Conservation (phyloP, 2,113 vertebrate species). For the Amia ocellicauda region DNA sequence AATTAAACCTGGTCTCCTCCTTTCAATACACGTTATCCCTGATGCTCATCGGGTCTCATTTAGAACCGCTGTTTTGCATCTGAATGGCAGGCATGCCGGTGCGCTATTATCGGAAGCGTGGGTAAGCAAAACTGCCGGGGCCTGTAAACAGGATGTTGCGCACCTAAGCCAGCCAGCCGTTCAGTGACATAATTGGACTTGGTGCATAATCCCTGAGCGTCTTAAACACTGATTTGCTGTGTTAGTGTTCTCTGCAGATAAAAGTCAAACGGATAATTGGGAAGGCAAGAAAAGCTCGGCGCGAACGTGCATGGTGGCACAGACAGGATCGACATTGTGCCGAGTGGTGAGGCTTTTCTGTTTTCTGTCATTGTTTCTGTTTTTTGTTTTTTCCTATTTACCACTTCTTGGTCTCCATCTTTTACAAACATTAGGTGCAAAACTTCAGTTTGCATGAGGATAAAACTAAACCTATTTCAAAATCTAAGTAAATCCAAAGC, state of each 20-base stretch:
- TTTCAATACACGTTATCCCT: not conserved
- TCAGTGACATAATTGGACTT: not conserved
- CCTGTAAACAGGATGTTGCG: not conserved
- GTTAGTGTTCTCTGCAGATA: slow-evolving; percentile 1
- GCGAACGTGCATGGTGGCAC: not conserved
- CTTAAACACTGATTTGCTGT: not conserved
- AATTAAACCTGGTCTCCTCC: slow-evolving; percentile 3
- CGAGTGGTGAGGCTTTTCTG: too few species aligned
- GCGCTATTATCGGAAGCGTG: not conserved
- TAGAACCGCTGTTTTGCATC: not conserved
- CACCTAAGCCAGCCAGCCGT: not conserved
- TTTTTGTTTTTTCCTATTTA: too few species aligned
- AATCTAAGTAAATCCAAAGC: too few species aligned
- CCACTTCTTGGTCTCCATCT: too few species aligned
- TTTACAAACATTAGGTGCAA: too few species aligned
- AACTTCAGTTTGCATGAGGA: too few species aligned
- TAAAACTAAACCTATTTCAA: too few species aligned
- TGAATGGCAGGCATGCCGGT: not conserved
- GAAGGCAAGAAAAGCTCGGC: not conserved
- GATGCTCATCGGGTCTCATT: not conserved
- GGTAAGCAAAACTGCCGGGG: not conserved
- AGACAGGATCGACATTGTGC: too few species aligned
- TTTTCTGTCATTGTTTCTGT: too few species aligned
- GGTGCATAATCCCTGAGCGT: not conserved
- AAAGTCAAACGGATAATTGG: not conserved